These are phyloP conservation scores for Pteronotus mesoamericanus DNA, from an alignment of 2,797 vertebrate genomes.

Conservation along the genomic window DNA sequence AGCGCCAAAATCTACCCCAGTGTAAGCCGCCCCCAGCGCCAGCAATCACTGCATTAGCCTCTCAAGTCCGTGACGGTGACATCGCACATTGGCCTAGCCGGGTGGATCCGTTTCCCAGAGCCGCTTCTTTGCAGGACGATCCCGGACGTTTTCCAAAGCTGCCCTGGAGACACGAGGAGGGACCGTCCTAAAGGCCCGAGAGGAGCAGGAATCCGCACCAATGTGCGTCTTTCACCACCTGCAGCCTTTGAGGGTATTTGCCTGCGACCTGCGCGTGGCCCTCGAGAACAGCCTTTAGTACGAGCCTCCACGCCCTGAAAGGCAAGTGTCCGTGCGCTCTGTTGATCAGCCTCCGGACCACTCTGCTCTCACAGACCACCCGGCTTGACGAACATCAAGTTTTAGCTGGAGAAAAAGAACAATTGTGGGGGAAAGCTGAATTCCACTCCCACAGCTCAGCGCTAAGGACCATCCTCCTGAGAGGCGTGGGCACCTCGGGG, in stretches of 20 bases:
- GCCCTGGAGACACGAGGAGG: neutral
- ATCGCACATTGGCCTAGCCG: accelerated
- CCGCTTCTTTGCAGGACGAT: too few species aligned
- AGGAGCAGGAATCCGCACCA: neutral
- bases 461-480: neutral
- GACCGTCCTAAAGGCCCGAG: neutral
- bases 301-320: neutral
- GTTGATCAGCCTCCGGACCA: neutral
- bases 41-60: neutral
- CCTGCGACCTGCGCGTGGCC: neutral
- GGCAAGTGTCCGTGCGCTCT: constrained; percentile 10
- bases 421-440: neutral
- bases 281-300: neutral
- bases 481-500: neutral
- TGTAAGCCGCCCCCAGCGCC: too few species aligned
- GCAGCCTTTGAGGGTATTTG: neutral
- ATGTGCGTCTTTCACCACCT: neutral
- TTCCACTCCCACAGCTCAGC: constrained; percentile 52
- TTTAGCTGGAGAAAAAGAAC: constrained; percentile 58
- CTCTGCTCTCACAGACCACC: constrained; percentile 71
- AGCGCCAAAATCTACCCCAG: neutral
- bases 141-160: neutral
- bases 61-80: neutral
- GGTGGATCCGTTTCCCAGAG: accelerated
- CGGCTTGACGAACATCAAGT: constrained; percentile 41